A percentile compares a stretch with the other conserved stretches of the same genome.
Conservation (phyloP, 2,888 invertebrate genomes). For the Leucophenga montana region DNA sequence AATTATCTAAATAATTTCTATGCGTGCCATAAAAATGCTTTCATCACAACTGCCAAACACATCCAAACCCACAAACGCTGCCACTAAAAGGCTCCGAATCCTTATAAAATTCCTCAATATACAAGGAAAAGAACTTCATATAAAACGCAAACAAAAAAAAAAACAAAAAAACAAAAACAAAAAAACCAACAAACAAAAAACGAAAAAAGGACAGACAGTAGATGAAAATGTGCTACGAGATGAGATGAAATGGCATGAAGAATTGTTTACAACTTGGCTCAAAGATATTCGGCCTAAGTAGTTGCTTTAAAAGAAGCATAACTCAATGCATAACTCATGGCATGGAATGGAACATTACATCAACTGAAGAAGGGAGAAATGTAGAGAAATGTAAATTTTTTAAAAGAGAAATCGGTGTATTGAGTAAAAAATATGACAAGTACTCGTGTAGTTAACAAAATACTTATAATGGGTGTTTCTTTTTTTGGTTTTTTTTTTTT, state of each 20-base stretch:
- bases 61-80: neutral
- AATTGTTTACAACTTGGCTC: constrained; percentile 18
- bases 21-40: neutral
- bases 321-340: neutral
- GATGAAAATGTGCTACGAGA: constrained; percentile 1
- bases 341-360: neutral
- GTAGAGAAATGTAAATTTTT: neutral
- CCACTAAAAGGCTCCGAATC: too few species aligned
- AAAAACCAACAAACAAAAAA: too few species aligned
- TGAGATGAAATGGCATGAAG: neutral
- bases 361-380: neutral
- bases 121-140: neutral
- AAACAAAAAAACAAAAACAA: too few species aligned
- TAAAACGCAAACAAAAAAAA: too few species aligned
- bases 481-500: too few species aligned
- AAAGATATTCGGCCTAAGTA: constrained; percentile 20
- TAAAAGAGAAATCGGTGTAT: neutral
- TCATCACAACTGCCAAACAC: neutral
- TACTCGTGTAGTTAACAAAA: constrained; percentile 5
- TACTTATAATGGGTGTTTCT: too few species aligned
- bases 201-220: constrained; percentile 1
- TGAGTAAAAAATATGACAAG: constrained; percentile 2
- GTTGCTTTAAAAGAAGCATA: neutral
- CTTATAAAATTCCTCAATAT: too few species aligned
- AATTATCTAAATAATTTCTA: constrained; percentile 15